A percentile compares a stretch with the other conserved stretches of the same genome.
These are phyloP conservation scores for Drosophila prolongata DNA, from an alignment of 2,888 invertebrate species.

Conservation along the genomic window DNA sequence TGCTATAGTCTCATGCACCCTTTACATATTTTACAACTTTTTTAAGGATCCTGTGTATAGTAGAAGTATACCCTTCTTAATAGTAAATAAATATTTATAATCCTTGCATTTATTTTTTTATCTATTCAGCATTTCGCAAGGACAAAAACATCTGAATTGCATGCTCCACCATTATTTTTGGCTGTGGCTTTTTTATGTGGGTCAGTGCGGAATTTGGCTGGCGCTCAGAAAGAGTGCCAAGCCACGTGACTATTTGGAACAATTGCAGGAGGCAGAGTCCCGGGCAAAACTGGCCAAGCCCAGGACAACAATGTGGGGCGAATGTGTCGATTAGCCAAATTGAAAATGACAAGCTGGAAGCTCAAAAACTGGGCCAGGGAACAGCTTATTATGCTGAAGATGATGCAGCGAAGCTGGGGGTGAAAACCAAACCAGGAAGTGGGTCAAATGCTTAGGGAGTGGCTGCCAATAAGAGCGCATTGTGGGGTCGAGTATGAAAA, in stretches of 20 bases:
- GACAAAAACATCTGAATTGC: constrained; percentile 23
- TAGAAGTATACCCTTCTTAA: background rate
- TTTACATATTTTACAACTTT: too few species aligned
- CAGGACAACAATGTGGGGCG: constrained; percentile 48
- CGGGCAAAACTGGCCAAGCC: constrained; percentile 14
- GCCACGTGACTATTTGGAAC: constrained; percentile 71
- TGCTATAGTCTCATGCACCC: too few species aligned
- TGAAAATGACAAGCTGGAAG: constrained; percentile 69
- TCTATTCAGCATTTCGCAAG: background rate
- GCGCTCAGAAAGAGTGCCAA: constrained; percentile 48
- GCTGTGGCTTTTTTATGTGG: constrained; percentile 62
- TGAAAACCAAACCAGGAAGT: constrained; percentile 26
- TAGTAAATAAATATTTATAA: too few species aligned
- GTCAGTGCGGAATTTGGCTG: constrained; percentile 64
- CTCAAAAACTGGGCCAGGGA: constrained; percentile 45
- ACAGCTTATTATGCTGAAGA: constrained; percentile 57
- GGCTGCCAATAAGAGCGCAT: constrained; percentile 37
- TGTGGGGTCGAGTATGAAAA: constrained; percentile 11
- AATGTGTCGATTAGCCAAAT: constrained; percentile 73
- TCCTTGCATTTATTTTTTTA: background rate
- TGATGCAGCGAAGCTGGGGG: constrained; percentile 32
- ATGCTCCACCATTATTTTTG: constrained; percentile 52
- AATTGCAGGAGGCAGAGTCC: constrained; percentile 52
- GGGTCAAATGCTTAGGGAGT: constrained; percentile 49
- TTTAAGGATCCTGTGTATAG: too few species aligned